These are phyloP conservation scores for Trissolcus basalis DNA, from an alignment of 1,140 invertebrate genomes.

Conservation along the genomic window DNA sequence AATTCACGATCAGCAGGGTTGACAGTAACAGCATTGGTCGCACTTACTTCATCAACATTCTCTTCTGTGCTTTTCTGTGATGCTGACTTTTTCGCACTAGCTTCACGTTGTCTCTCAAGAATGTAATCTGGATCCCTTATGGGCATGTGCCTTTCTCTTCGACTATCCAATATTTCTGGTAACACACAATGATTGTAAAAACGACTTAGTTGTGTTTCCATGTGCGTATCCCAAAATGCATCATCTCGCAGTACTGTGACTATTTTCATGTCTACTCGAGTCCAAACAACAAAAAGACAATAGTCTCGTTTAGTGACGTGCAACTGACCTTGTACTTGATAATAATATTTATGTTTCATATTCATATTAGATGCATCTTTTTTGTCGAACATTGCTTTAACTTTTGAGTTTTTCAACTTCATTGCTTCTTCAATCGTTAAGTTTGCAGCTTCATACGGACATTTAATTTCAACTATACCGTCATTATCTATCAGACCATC, in stretches of 20 bases:
- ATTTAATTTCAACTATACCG: conserved; percentile 34
- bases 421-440: no score
- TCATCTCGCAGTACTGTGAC: conserved; percentile 4
- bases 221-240: not conserved
- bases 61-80: no score
- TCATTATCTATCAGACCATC: conserved; percentile 57
- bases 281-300: conserved; percentile 37
- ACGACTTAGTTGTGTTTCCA: conserved; percentile 12
- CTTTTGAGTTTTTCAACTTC: conserved; percentile 3
- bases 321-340: conserved; percentile 28
- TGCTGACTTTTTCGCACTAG: no score
- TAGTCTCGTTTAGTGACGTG: conserved; percentile 18
- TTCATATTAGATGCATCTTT: conserved; percentile 17
- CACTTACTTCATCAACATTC: no score
- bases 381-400: conserved; percentile 21
- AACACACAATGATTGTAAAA: conserved; percentile 63
- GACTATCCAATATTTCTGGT: conserved; percentile 64
- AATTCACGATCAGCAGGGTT: no score
- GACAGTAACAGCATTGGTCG: no score
- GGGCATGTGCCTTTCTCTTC: conserved; percentile 45
- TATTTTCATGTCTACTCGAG: conserved; percentile 11
- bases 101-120: no score
- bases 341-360: conserved; percentile 11
- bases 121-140: conserved; percentile 56
- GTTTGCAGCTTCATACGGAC: no score